Evolutionary conservation across 2,797 vertebrate species (phyloP), one percentile per base, ranked within the genome.

Genomic region (Mus spretus): DNA sequence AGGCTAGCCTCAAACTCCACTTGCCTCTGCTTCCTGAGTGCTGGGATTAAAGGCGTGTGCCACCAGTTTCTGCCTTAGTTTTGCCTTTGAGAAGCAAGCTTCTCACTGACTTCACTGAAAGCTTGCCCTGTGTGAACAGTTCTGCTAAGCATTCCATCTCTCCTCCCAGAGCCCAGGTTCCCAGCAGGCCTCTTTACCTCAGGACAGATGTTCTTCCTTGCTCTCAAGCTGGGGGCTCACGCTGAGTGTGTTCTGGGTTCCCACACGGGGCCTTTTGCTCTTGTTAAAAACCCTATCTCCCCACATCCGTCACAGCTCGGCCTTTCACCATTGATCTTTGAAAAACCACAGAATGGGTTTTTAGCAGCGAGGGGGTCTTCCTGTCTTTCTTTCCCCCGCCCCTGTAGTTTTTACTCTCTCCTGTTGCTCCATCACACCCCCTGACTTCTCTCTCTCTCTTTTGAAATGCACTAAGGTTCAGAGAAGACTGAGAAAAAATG

Each of bases 321-420:
- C 53, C 57, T 34, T 15, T 67, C 88, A 3, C 0, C 4, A 13
- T 11, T 20, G 44, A 37, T 34, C 93, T 84, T 65, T 81, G 92
- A 63, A 91, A 86, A 94, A 78, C 87, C 90, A 80, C 89, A 95
- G 72, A 50, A n/a, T 50, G 19, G 78, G 44, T 91, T 80, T 92
- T 75, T 78, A 90, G 84, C 92, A 74, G 26, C 40, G 55, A 4
- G 34, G 47, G 55, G 87, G 40, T 89, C 95, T 96, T 91, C 72
- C 86, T 96, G 67, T 53, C 74, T 55, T 55, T 47, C 65, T 84
- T 84, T 82, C n/a, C 40, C 40, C 59, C 6, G 55, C 24, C 72
- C 17, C 15, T 13, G 3, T 20, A 26, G 26, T 79, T 15, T 84
- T 59, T 63, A 47, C 44, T 47, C 26, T 31, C 22, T n/a, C 31